Evolutionary conservation across 2,113 vertebrate genomes (phyloP).

Genomic region (Syngnathoides biaculeatus): DNA sequence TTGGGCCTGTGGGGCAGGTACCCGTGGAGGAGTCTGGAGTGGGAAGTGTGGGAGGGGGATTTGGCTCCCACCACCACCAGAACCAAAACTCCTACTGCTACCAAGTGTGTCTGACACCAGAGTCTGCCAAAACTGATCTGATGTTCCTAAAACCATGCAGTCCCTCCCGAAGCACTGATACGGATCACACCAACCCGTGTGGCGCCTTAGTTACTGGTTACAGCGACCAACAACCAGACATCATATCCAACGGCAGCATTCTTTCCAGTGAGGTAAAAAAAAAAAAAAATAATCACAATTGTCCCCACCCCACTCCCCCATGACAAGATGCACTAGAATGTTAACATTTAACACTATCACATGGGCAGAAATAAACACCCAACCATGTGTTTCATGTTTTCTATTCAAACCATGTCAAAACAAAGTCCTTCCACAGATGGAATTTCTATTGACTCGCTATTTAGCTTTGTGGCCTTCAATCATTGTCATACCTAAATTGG

Average conservation of each 20-base stretch:
- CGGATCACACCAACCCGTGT: constrained; percentile 89
- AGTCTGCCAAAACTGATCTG: constrained; percentile 96
- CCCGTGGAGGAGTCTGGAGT: constrained; percentile 84
- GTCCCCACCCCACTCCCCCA: not conserved
- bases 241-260: constrained; percentile 97
- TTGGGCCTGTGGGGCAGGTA: constrained; percentile 79
- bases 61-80: constrained; percentile 89
- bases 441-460: constrained; percentile 25
- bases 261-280: constrained; percentile 89
- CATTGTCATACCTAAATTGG: constrained; percentile 13
- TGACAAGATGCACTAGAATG: not conserved
- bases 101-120: constrained; percentile 96
- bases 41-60: constrained; percentile 74
- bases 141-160: constrained; percentile 98
- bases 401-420: not conserved
- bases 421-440: constrained; percentile 2
- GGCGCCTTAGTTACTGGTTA: constrained; percentile 92
- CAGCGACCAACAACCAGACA: constrained; percentile 94
- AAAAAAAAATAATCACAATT: not conserved
- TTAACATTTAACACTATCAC: not conserved
- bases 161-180: constrained; percentile 85
- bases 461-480: constrained; percentile 43
- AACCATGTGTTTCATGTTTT: constrained; percentile 3
- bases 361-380: not conserved
- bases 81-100: constrained; percentile 97